phyloP scores from a whole-genome alignment of 2,113 vertebrate species.

The Danionella cerebrum region DNA sequence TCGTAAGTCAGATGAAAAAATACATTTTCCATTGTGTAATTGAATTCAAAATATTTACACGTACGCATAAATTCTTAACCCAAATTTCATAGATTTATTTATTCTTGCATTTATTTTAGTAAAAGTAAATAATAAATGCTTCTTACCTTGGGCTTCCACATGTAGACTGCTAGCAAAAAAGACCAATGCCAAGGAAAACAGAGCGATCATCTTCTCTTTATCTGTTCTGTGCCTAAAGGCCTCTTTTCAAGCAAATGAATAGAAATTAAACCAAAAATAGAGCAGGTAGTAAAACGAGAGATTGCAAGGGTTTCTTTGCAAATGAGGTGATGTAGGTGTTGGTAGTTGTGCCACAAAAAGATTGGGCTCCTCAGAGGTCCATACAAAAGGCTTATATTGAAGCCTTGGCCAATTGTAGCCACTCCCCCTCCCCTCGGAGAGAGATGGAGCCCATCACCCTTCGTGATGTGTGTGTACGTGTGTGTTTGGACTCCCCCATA shows the following conservation, averaged over 20 bases:
- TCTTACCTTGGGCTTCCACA: constrained; percentile 76
- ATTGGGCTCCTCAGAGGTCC: constrained; percentile 58
- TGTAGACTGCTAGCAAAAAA: constrained; percentile 74
- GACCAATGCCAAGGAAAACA: constrained; percentile 80
- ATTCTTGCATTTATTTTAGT: not conserved
- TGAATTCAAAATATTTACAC: too few relatives aligned
- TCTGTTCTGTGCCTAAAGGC: constrained; percentile 55
- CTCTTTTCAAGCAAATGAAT: constrained; percentile 49
- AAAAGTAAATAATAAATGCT: not conserved
- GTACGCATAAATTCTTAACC: not conserved
- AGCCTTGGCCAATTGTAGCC: constrained; percentile 52
- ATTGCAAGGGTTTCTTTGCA: constrained; percentile 17
- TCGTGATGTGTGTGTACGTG: constrained; percentile 25
- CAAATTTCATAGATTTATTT: not conserved
- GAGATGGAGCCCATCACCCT: constrained; percentile 52
- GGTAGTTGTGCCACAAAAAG: constrained; percentile 58
- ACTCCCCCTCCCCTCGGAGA: constrained; percentile 58
- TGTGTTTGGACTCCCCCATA: constrained; percentile 43
- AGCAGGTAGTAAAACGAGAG: constrained; percentile 16
- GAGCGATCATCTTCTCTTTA: constrained; percentile 71
- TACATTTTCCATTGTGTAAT: too few relatives aligned
- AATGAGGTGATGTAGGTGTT: constrained; percentile 34
- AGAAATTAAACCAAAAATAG: constrained; percentile 7
- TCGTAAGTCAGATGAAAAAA: too few relatives aligned
- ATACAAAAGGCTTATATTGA: constrained; percentile 69